Evolutionary conservation across 2,888 invertebrate species (phyloP).

Genomic region (Saturnia pavonia): DNA sequence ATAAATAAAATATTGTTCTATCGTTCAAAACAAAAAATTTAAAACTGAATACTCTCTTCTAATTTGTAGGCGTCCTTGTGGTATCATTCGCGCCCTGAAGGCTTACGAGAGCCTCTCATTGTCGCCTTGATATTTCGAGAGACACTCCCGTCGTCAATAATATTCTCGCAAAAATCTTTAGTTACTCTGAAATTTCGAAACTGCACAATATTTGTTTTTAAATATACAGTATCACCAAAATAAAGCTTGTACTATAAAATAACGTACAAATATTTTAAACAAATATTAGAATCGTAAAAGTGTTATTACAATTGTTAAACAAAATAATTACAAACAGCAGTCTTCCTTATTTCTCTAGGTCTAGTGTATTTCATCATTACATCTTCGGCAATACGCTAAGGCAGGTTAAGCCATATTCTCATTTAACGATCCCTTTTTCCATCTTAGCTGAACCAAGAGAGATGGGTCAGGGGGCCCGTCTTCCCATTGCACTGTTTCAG

Average conservation of each 20-base stretch:
- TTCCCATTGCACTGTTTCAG: too few species aligned
- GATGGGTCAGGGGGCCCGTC: too few species aligned
- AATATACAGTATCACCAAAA: neutral
- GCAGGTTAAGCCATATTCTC: too few species aligned
- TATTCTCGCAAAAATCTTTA: conserved; percentile 35
- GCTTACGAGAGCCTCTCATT: conserved; percentile 34
- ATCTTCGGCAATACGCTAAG: too few species aligned
- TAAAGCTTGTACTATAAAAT: neutral
- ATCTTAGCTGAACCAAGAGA: too few species aligned
- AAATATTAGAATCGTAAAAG: neutral
- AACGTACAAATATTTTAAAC: neutral
- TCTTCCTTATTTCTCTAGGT: too few species aligned
- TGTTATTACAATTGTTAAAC: neutral
- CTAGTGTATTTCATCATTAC: too few species aligned
- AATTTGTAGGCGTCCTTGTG: conserved; percentile 6
- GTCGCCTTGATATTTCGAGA: conserved; percentile 47
- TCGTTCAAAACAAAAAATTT: neutral
- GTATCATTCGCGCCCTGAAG: neutral
- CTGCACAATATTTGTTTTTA: neutral
- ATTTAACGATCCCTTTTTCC: too few species aligned
- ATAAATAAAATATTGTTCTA: neutral
- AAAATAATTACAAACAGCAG: neutral
- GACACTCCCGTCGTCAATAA: conserved; percentile 50
- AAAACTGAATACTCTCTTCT: neutral
- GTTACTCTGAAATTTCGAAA: neutral